Evolutionary conservation across 37 sponge, comb jelly and placozoan genomes (phyloP), one percentile per base, ranked within the genome.

Genomic region (Geodia barretti): DNA sequence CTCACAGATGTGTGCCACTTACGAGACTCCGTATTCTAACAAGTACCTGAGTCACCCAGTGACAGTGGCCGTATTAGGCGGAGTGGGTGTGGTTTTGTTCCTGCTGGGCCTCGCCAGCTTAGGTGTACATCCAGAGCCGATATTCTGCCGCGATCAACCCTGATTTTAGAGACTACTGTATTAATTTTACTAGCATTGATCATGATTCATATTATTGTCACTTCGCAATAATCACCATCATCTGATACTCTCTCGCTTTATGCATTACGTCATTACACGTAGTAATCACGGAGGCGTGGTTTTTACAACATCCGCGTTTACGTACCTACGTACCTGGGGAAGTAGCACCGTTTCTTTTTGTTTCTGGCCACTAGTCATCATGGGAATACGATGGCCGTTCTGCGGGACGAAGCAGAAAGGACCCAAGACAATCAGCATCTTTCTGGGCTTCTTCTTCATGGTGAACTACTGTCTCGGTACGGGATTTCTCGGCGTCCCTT

Each of bases 381-480:
- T 47, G 54, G 54, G 54, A 14, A 17, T 47, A 7, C 7, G 8
- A 8, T 65, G 66, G 28, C 66, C 31, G 28, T n/a, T 65, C 66
- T 65, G 21, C 7, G 5, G 9, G 7, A 8, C 66, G 4, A 65
- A n/a, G 31, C 7, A 59, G 35, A 59, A 70, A n/a, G 83, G 41
- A 19, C 88, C 78, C 19, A 88, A 78, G 74, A 42, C 90, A 20
- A 65, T 89, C 38, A 73, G 80, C 64, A 74, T 89, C 40, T 75
- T 88, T 47, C 63, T 66, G 5, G 93, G 93, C 2, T 92, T 86
- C 74, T 92, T 87, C 79, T 92, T 81, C 70, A 81, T 92, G 41
- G 76, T 92, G 79, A 92, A 92, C 74, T 85, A 79, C 74, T 77
- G 94, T 35, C 59, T 92, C 41, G 93, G 93, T 14, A 92, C 86